Evolutionary conservation across 2,888 invertebrate genomes (phyloP).

Genomic region (Lasioglossum leucozonium): DNA sequence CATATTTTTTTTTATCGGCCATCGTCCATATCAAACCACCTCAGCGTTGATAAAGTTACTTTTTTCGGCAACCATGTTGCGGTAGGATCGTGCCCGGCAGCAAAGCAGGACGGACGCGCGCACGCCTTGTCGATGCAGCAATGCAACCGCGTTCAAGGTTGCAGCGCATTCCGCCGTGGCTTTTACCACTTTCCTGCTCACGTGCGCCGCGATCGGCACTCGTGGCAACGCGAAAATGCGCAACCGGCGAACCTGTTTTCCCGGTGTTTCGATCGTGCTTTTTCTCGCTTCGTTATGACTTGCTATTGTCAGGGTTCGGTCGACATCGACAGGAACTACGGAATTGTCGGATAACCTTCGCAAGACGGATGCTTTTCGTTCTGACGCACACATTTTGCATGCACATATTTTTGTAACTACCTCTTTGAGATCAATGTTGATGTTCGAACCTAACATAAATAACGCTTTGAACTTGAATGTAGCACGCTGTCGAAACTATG

Average conservation of each 20-base stretch:
- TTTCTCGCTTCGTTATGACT: not conserved
- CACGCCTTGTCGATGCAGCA: slow-evolving; percentile 10
- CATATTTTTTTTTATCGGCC: too few species aligned
- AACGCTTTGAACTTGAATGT: too few species aligned
- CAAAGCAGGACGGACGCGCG: slow-evolving; percentile 11
- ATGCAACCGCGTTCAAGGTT: slow-evolving; percentile 60
- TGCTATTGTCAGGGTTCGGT: not conserved
- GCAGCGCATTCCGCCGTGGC: slow-evolving; percentile 61
- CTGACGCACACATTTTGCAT: too few species aligned
- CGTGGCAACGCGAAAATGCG: slow-evolving; percentile 52
- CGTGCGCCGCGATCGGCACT: slow-evolving; percentile 48
- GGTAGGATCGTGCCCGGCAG: not conserved
- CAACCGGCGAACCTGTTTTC: slow-evolving; percentile 63
- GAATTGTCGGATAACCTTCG: not conserved
- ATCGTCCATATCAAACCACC: too few species aligned
- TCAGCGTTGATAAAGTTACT: not conserved
- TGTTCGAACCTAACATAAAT: too few species aligned
- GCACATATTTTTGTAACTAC: not conserved
- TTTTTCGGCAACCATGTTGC: not conserved
- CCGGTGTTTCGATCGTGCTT: slow-evolving; percentile 47
- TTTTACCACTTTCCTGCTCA: slow-evolving; percentile 70
- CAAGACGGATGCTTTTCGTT: not conserved
- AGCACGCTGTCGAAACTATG: too few species aligned
- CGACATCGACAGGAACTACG: not conserved
- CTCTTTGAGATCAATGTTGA: not conserved